These are phyloP conservation scores for Gyrodactylus salaris DNA, from an alignment of 1,140 invertebrate species.

Conservation along the genomic window DNA sequence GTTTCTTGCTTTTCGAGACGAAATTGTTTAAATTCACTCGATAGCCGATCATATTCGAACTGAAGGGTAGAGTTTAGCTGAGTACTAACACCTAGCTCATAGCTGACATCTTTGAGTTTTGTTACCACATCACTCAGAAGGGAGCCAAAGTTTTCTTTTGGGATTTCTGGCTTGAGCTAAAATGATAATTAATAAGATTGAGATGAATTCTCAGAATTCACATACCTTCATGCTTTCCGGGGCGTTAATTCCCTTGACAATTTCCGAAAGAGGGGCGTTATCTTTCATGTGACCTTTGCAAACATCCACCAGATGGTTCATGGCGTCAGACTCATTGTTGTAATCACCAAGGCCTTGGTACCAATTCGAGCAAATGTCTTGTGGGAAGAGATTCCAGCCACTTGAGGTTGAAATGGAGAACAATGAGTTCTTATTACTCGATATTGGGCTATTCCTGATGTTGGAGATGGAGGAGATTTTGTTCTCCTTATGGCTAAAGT, in stretches of 20 bases:
- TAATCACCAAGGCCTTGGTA: neutral
- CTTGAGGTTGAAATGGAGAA: neutral
- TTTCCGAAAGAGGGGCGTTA: neutral
- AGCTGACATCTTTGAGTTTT: neutral
- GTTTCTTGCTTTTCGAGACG: neutral
- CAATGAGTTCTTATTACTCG: neutral
- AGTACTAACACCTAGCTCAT: neutral
- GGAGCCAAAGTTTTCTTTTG: neutral
- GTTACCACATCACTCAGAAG: neutral
- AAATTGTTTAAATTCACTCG: neutral
- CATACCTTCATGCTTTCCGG: no score
- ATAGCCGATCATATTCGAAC: neutral
- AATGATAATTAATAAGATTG: no score
- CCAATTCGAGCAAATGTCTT: neutral
- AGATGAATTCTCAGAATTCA: no score
- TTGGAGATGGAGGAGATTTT: neutral
- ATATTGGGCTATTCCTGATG: neutral
- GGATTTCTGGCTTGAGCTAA: no score
- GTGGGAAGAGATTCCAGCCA: neutral
- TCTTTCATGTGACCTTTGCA: neutral
- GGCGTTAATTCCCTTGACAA: neutral
- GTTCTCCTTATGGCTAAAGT: neutral
- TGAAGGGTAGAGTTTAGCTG: neutral
- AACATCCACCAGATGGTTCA: neutral
- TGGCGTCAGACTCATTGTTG: neutral